Conservation (phyloP, 1,140 invertebrate genomes). For the Frieseomelitta varia region DNA sequence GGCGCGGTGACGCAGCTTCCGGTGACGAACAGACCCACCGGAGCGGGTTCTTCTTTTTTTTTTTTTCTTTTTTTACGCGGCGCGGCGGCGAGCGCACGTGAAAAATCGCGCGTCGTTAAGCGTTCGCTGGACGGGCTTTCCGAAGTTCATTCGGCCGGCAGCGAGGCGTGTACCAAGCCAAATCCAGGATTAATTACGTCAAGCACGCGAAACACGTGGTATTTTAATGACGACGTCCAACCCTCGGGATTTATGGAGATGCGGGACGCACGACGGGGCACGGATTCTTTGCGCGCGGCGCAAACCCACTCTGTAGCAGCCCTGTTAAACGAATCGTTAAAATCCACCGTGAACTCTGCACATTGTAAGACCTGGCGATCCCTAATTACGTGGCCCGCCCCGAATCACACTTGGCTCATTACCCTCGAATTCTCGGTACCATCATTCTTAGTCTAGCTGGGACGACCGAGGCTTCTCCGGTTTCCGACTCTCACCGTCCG, state of each 20-base stretch:
- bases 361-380: conserved; percentile 29
- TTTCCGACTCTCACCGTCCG: neutral
- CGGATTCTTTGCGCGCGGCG: conserved; percentile 12
- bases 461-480: neutral
- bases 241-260: conserved; percentile 22
- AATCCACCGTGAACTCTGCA: conserved; percentile 1
- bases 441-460: conserved; percentile 14
- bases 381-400: conserved; percentile 56
- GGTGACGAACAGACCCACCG: neutral
- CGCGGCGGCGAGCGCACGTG: neutral
- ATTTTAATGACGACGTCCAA: conserved; percentile 48
- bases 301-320: neutral
- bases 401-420: conserved; percentile 45
- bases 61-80: neutral
- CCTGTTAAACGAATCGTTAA: conserved; percentile 44
- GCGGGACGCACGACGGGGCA: neutral
- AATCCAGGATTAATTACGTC: conserved; percentile 32
- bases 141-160: neutral
- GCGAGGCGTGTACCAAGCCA: neutral
- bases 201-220: conserved; percentile 33
- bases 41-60: neutral
- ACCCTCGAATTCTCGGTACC: conserved; percentile 20
- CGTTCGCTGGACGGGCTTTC: neutral
- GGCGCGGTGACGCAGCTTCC: conserved; percentile 9
- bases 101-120: conserved; percentile 32